Conservation (phyloP, 1,140 invertebrate genomes). For the Pemphigus obesinymphae region DNA sequence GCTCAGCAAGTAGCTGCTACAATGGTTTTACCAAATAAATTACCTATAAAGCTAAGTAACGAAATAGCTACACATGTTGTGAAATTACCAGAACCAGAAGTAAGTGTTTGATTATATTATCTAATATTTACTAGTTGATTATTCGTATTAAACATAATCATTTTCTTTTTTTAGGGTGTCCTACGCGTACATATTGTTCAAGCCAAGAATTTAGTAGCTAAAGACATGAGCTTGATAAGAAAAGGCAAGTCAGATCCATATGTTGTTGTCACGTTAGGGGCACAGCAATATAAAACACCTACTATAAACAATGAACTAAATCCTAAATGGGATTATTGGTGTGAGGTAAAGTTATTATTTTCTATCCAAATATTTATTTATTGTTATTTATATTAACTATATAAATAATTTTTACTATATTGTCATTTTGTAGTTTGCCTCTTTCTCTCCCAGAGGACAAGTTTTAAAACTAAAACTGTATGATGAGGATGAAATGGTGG, state of each 20-base stretch:
- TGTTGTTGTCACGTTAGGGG: constrained; percentile 78
- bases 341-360: constrained; percentile 65
- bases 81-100: constrained; percentile 83
- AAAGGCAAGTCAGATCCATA: constrained; percentile 96
- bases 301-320: constrained; percentile 87
- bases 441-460: constrained; percentile 32
- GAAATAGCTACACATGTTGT: constrained; percentile 71
- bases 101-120: constrained; percentile 51
- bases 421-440: constrained; percentile 27
- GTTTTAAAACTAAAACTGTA: constrained; percentile 13
- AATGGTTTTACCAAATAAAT: constrained; percentile 91
- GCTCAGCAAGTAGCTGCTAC: constrained; percentile 83
- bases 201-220: constrained; percentile 90
- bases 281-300: constrained; percentile 80
- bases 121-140: neutral
- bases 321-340: constrained; percentile 91
- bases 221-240: constrained; percentile 82
- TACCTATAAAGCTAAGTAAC: constrained; percentile 77
- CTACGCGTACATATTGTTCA: constrained; percentile 82
- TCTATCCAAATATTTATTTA: neutral
- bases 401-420: neutral
- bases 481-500: constrained; percentile 40
- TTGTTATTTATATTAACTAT: too few species aligned
- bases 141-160: neutral
- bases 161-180: constrained; percentile 61